These are phyloP conservation scores for Amphiprion percula DNA, from an alignment of 2,113 vertebrate genomes.

Conservation along the genomic window DNA sequence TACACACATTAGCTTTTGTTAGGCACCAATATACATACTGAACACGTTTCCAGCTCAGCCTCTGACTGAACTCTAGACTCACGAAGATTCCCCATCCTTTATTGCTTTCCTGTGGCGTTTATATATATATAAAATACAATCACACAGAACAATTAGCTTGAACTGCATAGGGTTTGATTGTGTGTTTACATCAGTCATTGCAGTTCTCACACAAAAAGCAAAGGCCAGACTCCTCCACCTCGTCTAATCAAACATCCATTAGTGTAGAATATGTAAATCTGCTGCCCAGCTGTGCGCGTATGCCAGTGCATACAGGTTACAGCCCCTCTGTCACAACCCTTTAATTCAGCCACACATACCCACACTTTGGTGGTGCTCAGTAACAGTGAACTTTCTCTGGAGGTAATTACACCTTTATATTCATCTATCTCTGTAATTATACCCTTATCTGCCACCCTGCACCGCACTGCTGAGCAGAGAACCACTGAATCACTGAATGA, in stretches of 20 bases:
- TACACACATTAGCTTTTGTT: neutral
- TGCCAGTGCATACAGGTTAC: slow-evolving; percentile 40
- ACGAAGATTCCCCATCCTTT: too few relatives aligned
- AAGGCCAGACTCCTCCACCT: slow-evolving; percentile 67
- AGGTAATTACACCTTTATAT: slow-evolving; percentile 64
- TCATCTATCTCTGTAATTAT: slow-evolving; percentile 70
- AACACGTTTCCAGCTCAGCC: neutral
- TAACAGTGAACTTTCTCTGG: slow-evolving; percentile 35
- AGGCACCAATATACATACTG: too few relatives aligned
- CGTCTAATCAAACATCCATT: slow-evolving; percentile 71
- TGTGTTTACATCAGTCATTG: slow-evolving; percentile 11
- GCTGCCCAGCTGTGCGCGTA: slow-evolving; percentile 21
- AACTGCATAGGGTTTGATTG: too few relatives aligned
- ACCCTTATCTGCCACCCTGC: slow-evolving; percentile 23
- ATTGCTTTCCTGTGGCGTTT: too few relatives aligned
- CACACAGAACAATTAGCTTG: neutral
- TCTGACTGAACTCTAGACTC: too few relatives aligned
- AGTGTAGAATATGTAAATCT: slow-evolving; percentile 65
- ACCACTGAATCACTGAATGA: slow-evolving; percentile 43
- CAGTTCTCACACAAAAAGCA: slow-evolving; percentile 25
- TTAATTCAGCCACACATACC: slow-evolving; percentile 51
- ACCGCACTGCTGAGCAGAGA: slow-evolving; percentile 8
- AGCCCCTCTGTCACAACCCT: slow-evolving; percentile 42
- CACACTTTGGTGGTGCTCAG: slow-evolving; percentile 14
- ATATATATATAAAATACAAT: too few relatives aligned